phyloP scores from a whole-genome alignment of 2,797 vertebrate species.

The Microctenopoma lineatum region DNA sequence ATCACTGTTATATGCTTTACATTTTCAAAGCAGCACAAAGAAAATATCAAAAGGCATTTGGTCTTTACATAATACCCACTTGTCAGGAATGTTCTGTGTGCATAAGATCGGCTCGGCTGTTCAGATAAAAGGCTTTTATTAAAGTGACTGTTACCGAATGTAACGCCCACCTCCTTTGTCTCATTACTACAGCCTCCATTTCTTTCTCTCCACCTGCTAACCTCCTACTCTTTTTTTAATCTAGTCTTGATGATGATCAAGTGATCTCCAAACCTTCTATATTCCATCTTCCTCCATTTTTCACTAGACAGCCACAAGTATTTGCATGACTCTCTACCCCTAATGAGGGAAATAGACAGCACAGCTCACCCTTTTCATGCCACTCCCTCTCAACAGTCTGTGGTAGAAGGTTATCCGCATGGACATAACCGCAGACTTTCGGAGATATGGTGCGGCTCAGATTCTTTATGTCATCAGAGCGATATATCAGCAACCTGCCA shows the following conservation, averaged over 20 bases:
- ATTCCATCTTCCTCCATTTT: background rate
- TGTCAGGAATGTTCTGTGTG: constrained; percentile 51
- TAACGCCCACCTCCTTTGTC: constrained; percentile 59
- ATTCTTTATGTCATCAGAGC: constrained; percentile 94
- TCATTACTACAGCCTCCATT: constrained; percentile 47
- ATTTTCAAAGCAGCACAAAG: constrained; percentile 47
- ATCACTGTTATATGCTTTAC: constrained; percentile 44
- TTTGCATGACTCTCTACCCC: background rate
- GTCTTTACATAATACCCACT: constrained; percentile 62
- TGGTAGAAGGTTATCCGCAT: constrained; percentile 82
- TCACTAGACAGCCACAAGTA: background rate
- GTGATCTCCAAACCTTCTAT: constrained; percentile 6
- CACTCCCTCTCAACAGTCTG: constrained; percentile 65
- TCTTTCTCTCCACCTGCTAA: constrained; percentile 50
- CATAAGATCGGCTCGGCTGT: constrained; percentile 30
- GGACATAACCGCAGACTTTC: constrained; percentile 94
- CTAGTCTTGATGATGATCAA: constrained; percentile 3
- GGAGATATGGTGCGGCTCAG: constrained; percentile 90
- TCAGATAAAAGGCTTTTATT: constrained; percentile 54
- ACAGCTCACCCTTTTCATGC: constrained; percentile 51
- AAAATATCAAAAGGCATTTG: constrained; percentile 40
- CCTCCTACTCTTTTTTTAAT: constrained; percentile 47
- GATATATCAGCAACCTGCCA: constrained; percentile 91
- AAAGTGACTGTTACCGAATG: constrained; percentile 51
- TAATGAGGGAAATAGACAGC: constrained; percentile 5